Conservation (phyloP, 2,113 vertebrate genomes). For the Urocolius indicus region DNA sequence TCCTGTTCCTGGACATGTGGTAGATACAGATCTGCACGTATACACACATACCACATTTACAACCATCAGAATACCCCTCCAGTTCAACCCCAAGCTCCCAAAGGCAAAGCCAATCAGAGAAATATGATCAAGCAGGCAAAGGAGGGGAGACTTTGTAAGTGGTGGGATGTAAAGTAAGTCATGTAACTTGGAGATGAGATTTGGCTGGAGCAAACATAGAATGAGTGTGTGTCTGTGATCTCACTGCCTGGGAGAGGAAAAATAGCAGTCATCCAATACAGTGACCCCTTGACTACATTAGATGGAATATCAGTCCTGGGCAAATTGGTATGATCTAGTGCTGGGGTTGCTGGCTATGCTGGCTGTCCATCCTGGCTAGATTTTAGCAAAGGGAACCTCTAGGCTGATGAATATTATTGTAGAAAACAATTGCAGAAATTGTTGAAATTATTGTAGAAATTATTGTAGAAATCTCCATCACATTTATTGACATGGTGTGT, state of each 20-base stretch:
- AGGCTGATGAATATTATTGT: not conserved
- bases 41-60: conserved; percentile 31
- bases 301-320: not conserved
- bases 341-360: not conserved
- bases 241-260: not conserved
- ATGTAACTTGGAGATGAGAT: conserved; percentile 15
- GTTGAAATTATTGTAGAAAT: not conserved
- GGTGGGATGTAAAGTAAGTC: conserved; percentile 2
- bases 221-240: not conserved
- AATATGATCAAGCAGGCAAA: not conserved
- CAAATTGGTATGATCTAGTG: not conserved
- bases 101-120: not conserved
- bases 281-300: not conserved
- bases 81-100: not conserved
- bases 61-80: not conserved
- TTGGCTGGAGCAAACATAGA: not conserved
- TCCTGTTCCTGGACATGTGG: conserved; percentile 7
- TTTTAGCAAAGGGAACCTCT: not conserved
- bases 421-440: too few species aligned
- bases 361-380: not conserved
- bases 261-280: not conserved
- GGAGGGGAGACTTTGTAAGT: not conserved
- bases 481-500: conserved; percentile 6
- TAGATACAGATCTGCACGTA: conserved; percentile 50
- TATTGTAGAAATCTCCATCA: not conserved